A percentile compares a stretch with the other conserved stretches of the same genome.
phyloP scores from a whole-genome alignment of 2,888 invertebrate genomes.

The Choreutis nemorana region DNA sequence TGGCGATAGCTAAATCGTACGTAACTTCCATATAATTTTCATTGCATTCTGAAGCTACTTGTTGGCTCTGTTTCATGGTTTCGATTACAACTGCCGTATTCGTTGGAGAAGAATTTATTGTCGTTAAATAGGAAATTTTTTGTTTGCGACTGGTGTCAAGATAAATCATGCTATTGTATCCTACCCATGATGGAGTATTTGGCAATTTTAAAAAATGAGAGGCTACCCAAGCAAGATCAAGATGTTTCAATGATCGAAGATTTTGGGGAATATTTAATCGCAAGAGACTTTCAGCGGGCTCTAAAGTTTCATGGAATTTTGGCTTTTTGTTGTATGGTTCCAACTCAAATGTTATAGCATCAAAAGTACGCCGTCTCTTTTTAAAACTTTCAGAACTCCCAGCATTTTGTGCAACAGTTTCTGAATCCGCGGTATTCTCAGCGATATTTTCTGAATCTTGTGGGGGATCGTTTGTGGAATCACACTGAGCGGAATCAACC shows the following conservation, averaged over 20 bases:
- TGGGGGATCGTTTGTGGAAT: conserved; percentile 1
- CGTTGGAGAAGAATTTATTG: conserved; percentile 23
- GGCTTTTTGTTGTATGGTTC: conserved; percentile 2
- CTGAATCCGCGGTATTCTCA: background rate
- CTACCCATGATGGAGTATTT: conserved; percentile 18
- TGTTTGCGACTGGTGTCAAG: conserved; percentile 15
- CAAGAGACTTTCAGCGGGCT: background rate
- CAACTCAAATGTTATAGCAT: conserved; percentile 1
- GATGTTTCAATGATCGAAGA: conserved; percentile 9
- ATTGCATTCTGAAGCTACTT: conserved; percentile 16
- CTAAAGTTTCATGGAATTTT: conserved; percentile 1
- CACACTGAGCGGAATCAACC: background rate
- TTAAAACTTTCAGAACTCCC: conserved; percentile 1
- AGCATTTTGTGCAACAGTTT: conserved; percentile 1
- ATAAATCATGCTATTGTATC: conserved; percentile 17
- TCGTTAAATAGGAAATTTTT: conserved; percentile 20
- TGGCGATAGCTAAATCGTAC: conserved; percentile 21
- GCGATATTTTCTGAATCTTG: conserved; percentile 1
- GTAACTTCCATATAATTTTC: conserved; percentile 16
- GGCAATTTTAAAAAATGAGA: conserved; percentile 9
- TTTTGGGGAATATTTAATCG: conserved; percentile 11
- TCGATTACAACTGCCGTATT: conserved; percentile 15
- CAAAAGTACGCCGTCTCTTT: conserved; percentile 1
- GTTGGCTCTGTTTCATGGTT: conserved; percentile 16
- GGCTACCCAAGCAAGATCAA: conserved; percentile 12